Conservation (phyloP, 2,797 vertebrate species). For the Tadarida brasiliensis region DNA sequence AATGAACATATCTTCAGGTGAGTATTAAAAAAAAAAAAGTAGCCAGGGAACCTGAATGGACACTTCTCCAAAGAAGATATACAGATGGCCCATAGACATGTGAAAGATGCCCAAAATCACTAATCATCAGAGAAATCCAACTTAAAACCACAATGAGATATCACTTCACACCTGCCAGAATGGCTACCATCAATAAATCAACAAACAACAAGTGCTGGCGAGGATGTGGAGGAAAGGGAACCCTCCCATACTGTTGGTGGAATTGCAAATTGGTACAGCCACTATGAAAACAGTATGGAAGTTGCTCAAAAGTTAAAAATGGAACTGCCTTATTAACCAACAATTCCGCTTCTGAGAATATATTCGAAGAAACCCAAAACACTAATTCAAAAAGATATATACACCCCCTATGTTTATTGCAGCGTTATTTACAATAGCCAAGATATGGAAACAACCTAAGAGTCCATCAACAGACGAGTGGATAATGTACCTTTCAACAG, state of each 20-base stretch:
- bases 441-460: background rate
- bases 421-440: background rate
- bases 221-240: background rate
- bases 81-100: background rate
- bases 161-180: background rate
- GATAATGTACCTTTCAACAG: background rate
- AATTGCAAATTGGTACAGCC: background rate
- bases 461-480: background rate
- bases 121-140: background rate
- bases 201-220: background rate
- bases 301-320: background rate
- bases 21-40: background rate
- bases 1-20: background rate
- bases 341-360: background rate
- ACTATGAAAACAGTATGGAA: background rate
- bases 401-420: background rate
- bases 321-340: background rate
- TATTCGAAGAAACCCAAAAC: background rate
- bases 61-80: background rate
- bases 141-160: background rate
- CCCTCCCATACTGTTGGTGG: background rate
- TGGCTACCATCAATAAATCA: background rate
- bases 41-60: background rate
- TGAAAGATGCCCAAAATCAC: background rate
- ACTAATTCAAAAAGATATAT: background rate